Conservation (phyloP, 1,140 invertebrate genomes). For the Drosophila pruinosa region DNA sequence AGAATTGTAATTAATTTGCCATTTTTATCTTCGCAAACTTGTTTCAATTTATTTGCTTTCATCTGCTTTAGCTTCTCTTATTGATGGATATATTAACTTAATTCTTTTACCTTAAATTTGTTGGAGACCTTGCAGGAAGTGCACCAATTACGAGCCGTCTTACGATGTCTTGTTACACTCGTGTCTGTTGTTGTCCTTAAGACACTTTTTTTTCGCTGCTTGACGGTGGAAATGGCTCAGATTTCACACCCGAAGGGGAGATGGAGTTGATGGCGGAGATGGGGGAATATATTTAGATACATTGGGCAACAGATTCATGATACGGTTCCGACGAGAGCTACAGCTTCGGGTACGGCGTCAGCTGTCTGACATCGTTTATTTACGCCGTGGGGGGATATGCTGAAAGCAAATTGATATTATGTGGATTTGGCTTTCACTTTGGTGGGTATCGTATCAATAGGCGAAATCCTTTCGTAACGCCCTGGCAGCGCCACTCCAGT, state of each 20-base stretch:
- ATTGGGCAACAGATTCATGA: constrained; percentile 37
- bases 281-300: constrained; percentile 1
- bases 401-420: constrained; percentile 82
- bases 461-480: constrained; percentile 68
- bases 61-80: not conserved
- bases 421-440: constrained; percentile 80
- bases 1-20: too few relatives aligned
- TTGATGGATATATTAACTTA: not conserved
- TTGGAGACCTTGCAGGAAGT: not conserved
- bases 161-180: not conserved
- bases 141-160: not conserved
- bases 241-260: constrained; percentile 27
- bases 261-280: not conserved
- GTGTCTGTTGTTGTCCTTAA: not conserved
- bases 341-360: constrained; percentile 27
- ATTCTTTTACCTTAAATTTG: not conserved
- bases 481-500: constrained; percentile 51
- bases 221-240: constrained; percentile 41
- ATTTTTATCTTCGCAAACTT: not conserved
- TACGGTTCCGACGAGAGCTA: too few relatives aligned
- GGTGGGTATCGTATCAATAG: constrained; percentile 70
- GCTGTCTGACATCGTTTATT: constrained; percentile 65
- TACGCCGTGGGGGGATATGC: constrained; percentile 65
- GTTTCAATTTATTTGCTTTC: not conserved
- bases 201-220: not conserved